Percentiles rank a stretch among this genome's conserved stretches.
Evolutionary conservation across 2,888 invertebrate genomes (phyloP).

Genomic region (Prosopocoilus inquinatus): DNA sequence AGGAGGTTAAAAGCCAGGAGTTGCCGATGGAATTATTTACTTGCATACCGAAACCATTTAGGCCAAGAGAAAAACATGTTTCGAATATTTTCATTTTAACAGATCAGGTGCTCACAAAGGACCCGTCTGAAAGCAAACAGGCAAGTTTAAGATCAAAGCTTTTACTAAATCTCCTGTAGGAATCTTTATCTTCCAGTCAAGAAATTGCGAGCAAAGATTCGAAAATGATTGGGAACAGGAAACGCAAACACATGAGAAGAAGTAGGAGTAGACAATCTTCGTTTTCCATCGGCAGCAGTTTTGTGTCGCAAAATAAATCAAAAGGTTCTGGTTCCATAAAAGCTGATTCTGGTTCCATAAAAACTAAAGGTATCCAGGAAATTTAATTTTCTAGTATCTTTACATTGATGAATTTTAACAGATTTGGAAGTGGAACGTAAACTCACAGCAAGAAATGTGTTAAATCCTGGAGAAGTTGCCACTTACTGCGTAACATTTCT

Average conservation of each 20-base stretch:
- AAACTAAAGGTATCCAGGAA: neutral
- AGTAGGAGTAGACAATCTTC: neutral
- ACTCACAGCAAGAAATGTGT: constrained; percentile 26
- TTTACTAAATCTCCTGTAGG: too few relatives aligned
- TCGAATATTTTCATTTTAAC: constrained; percentile 19
- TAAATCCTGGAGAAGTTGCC: constrained; percentile 29
- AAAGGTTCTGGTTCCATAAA: neutral
- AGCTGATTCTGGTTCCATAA: neutral
- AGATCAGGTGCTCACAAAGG: neutral
- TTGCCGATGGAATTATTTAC: constrained; percentile 20
- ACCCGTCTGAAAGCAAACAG: too few relatives aligned
- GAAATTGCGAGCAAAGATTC: neutral
- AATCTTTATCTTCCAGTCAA: too few relatives aligned
- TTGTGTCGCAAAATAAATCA: neutral
- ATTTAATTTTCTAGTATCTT: neutral
- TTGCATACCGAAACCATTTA: constrained; percentile 14
- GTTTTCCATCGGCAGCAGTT: neutral
- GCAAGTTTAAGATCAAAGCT: too few relatives aligned
- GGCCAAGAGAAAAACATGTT: constrained; percentile 12
- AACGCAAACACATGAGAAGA: neutral
- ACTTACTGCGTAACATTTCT: constrained; percentile 34
- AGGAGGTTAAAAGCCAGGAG: constrained; percentile 10
- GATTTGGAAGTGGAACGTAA: constrained; percentile 2
- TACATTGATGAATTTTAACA: neutral
- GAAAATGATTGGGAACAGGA: neutral